Base-by-base conservation (phyloP, 2,888 invertebrate genomes). In the Cataglyphis cursor region DNA sequence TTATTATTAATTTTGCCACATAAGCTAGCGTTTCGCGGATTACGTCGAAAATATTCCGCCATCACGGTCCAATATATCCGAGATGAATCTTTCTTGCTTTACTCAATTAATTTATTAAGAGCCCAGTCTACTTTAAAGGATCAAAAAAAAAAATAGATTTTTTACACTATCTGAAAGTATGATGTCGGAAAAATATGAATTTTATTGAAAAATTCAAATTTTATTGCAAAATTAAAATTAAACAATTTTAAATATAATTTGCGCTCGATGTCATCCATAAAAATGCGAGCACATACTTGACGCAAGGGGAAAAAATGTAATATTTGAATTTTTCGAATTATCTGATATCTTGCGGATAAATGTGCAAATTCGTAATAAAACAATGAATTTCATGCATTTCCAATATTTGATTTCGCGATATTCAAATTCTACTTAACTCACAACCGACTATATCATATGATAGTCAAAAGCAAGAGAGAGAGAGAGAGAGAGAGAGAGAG, bases 1-100 rank as follows among this genome's bases (percentile, higher is more conserved):
- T 35, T 44, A 70, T 70, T 78, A 78, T 80, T 59, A 80, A 80
- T 80, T 80, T 80, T 44, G 78, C 59, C 21, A 59, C 12, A 61
- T 80, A 70, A 80, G 70, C 59, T 59, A 78, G 38, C 57, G 9
- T 41, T 41, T 74, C 74, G 48, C 21, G 21, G 62, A 74, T 62
- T 51, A 51, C 51, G 51, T 62, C 18, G 15, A 24, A 38, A 51
- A 51, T 51, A 51, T 44, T 5, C 1, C 18, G 44, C 44, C 18
- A 31, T 35, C 18, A 38, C 18, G 24, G 15, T 38, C 38, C 51
- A 24, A 15, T 21, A 31, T 15, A 44, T 21, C 9, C 28, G 38
- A 9, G n/a, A 15, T 38, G 65, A 76, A 65, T 54, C 65, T 28
- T 24, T 65, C 54, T 54, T 57, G 48, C n/a, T 8, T 48, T 48